A percentile compares a stretch with the other conserved stretches of the same genome.
Evolutionary conservation across 2,888 invertebrate species (phyloP).

Genomic region (Frankliniella intonsa): DNA sequence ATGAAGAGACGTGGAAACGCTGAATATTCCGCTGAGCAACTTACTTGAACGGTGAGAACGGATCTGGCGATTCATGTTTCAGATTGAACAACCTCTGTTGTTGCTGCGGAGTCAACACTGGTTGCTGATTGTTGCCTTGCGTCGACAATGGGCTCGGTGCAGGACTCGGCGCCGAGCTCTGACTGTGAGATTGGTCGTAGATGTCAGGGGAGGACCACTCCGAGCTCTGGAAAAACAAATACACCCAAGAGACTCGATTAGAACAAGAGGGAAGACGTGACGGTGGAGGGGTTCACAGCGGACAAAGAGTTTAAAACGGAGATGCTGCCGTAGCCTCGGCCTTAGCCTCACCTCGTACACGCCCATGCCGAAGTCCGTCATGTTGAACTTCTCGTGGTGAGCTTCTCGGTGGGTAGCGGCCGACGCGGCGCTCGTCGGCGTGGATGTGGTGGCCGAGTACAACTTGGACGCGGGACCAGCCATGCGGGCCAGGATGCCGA

Average conservation of each 20-base stretch:
- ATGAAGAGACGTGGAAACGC: not conserved
- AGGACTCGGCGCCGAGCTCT: constrained; percentile 36
- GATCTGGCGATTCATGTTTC: not conserved
- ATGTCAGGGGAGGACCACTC: constrained; percentile 32
- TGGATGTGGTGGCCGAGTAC: not conserved
- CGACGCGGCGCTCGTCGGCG: not conserved
- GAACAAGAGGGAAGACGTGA: not conserved
- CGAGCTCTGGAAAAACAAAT: not conserved
- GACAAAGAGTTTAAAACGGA: not conserved
- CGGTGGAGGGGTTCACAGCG: not conserved
- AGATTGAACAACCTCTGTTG: not conserved
- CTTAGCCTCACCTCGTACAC: constrained; percentile 7
- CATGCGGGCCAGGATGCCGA: not conserved
- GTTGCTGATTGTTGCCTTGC: not conserved
- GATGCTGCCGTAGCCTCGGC: not conserved
- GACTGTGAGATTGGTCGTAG: constrained; percentile 41
- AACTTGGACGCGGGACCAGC: not conserved
- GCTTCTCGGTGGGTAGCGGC: not conserved
- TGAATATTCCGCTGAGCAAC: not conserved
- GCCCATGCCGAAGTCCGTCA: not conserved
- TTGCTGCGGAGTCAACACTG: not conserved
- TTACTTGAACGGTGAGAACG: not conserved
- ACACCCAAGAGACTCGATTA: not conserved
- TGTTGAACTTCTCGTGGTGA: not conserved
- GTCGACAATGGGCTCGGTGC: not conserved